These are phyloP conservation scores for Linnaemya tessellans DNA, from an alignment of 2,888 invertebrate genomes.

Conservation along the genomic window DNA sequence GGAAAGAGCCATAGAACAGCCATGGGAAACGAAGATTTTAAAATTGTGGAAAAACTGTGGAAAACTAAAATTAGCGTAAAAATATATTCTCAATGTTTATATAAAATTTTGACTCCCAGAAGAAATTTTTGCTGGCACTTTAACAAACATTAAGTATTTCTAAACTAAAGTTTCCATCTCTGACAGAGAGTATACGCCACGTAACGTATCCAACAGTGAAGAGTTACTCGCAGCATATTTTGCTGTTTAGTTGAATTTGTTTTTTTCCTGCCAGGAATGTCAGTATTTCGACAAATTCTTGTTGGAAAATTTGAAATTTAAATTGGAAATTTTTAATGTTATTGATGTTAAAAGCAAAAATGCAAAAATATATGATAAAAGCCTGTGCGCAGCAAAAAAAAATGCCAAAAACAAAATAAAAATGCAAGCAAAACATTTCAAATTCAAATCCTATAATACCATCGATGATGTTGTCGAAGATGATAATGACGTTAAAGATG, in stretches of 20 bases:
- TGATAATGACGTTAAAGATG: conserved; percentile 28
- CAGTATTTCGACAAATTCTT: conserved; percentile 70
- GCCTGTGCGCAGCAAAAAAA: background rate
- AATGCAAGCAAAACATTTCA: conserved; percentile 47
- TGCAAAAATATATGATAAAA: conserved; percentile 14
- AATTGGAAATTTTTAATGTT: conserved; percentile 66
- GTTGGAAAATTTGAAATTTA: conserved; percentile 69
- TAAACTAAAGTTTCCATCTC: too few species aligned
- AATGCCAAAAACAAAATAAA: background rate
- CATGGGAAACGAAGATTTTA: background rate
- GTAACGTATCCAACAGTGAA: conserved; percentile 23
- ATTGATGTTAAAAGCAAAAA: conserved; percentile 46
- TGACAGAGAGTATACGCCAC: background rate
- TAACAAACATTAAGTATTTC: too few species aligned
- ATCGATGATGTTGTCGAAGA: background rate
- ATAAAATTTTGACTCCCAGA: too few species aligned
- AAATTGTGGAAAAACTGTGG: background rate
- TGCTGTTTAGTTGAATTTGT: conserved; percentile 41
- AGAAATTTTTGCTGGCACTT: too few species aligned
- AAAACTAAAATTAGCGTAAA: too few species aligned
- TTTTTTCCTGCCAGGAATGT: conserved; percentile 63
- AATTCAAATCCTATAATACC: conserved; percentile 54
- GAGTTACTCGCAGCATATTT: conserved; percentile 56
- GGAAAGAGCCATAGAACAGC: background rate
- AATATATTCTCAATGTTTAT: too few species aligned